Conservation (phyloP, 2,113 vertebrate genomes). For the Phalacrocorax aristotelis region DNA sequence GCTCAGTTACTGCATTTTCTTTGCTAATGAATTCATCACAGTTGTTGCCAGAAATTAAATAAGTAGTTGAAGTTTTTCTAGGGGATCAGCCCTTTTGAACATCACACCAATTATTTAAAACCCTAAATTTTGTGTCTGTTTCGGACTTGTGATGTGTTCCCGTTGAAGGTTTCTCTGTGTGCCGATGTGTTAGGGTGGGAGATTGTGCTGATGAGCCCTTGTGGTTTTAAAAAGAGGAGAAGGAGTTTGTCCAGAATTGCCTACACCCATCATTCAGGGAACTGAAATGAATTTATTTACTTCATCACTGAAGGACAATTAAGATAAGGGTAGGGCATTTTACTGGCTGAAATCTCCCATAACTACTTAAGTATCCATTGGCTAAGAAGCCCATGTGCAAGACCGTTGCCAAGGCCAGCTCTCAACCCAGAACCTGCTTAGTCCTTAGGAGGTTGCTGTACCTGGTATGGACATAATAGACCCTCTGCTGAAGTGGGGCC, state of each 20-base stretch:
- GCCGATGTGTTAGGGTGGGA: background rate
- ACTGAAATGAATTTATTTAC: background rate
- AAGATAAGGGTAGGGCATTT: background rate
- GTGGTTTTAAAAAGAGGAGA: background rate
- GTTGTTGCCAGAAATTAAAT: background rate
- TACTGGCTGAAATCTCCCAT: background rate
- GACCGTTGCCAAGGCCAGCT: rapidly evolving
- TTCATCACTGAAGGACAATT: background rate
- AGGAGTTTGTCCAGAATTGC: background rate
- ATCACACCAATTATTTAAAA: background rate
- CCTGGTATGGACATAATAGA: background rate
- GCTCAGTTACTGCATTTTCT: background rate
- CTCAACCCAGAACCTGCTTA: background rate
- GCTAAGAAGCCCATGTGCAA: background rate
- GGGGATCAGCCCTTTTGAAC: background rate
- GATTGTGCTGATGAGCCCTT: rapidly evolving
- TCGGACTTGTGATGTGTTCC: background rate
- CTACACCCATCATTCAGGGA: background rate
- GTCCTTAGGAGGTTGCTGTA: background rate
- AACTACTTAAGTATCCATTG: no score
- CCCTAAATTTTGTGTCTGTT: background rate
- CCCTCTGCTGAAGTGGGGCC: background rate
- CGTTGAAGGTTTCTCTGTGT: background rate
- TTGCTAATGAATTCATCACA: background rate
- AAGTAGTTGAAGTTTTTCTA: background rate